A percentile compares a stretch with the other conserved stretches of the same genome.
phyloP scores from a whole-genome alignment of 2,113 vertebrate genomes.

The Corydoras maculifer region DNA sequence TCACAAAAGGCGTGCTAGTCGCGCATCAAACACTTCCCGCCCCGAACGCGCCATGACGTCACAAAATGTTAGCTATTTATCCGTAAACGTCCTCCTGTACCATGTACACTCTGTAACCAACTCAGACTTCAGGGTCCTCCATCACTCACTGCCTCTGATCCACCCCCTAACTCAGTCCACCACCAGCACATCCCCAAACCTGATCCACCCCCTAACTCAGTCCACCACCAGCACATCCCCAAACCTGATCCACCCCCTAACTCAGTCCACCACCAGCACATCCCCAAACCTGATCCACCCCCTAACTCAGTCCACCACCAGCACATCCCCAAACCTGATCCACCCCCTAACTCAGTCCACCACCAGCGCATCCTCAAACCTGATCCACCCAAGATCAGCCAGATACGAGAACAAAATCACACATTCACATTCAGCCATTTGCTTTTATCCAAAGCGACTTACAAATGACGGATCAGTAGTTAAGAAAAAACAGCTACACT shows the following conservation, averaged over 20 bases:
- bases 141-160: neutral
- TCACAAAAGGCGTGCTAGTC: neutral
- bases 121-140: too few species aligned
- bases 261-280: neutral
- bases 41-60: slow-evolving; percentile 32
- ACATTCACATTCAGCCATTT: slow-evolving; percentile 10
- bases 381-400: neutral
- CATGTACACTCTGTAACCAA: neutral
- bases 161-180: neutral
- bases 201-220: neutral
- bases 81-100: too few species aligned
- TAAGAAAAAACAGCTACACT: too few species aligned
- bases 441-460: too few species aligned
- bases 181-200: neutral
- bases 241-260: neutral
- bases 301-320: neutral
- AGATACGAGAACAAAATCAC: neutral
- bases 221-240: neutral
- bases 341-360: neutral
- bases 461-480: too few species aligned
- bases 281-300: slow-evolving; percentile 1
- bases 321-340: neutral
- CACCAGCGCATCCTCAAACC: neutral
- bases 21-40: slow-evolving; percentile 12
- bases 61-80: slow-evolving; percentile 21